phyloP scores from a whole-genome alignment of 2,113 vertebrate genomes.

The Albula goreensis region DNA sequence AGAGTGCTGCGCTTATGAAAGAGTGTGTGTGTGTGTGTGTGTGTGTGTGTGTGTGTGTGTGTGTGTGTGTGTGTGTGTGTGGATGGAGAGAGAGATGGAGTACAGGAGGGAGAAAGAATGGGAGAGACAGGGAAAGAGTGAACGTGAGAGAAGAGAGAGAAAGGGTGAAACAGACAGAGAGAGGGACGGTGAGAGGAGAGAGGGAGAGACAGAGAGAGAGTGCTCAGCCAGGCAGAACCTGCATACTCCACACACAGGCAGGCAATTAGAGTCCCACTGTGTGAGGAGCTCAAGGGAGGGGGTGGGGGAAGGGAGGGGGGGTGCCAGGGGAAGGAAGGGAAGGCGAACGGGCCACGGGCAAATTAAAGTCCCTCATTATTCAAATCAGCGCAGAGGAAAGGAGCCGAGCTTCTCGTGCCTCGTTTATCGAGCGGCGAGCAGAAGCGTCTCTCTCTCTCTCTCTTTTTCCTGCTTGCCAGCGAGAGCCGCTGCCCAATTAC shows the following conservation, averaged over 20 bases:
- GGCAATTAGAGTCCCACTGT: constrained; percentile 36
- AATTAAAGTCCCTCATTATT: constrained; percentile 60
- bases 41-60: not conserved
- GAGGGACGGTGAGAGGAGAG: not conserved
- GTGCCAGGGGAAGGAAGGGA: not conserved
- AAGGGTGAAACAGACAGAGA: not conserved
- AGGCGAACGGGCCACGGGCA: constrained; percentile 23
- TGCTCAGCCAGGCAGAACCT: constrained; percentile 6
- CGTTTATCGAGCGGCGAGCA: constrained; percentile 8
- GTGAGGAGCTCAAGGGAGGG: not conserved
- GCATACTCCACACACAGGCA: constrained; percentile 21
- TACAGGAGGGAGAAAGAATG: not conserved
- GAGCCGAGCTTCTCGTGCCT: not conserved
- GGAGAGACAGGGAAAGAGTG: not conserved
- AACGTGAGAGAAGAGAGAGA: not conserved
- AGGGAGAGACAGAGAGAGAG: not conserved
- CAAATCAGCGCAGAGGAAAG: constrained; percentile 54
- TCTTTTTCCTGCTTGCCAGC: not conserved
- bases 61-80: not conserved
- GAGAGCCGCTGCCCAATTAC: not conserved
- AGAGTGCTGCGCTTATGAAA: not conserved
- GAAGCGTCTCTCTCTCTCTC: not conserved
- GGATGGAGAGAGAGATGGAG: not conserved
- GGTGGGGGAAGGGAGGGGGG: not conserved
- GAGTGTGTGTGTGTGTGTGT: not conserved